These are phyloP conservation scores for Megaleporinus macrocephalus DNA, from an alignment of 2,113 vertebrate species.

Conservation along the genomic window DNA sequence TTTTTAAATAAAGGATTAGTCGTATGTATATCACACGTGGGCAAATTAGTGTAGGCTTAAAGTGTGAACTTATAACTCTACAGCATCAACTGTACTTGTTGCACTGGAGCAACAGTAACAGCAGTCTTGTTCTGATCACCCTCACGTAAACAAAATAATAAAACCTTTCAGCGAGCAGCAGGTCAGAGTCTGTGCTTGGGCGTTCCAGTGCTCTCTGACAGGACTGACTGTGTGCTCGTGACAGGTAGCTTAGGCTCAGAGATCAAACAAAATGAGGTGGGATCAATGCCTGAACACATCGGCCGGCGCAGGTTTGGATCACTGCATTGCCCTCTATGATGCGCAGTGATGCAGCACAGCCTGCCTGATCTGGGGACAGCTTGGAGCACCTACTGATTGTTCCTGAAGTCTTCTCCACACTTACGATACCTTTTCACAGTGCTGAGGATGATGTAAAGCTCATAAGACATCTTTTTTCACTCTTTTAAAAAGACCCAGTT, in stretches of 20 bases:
- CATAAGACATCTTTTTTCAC: too few species aligned
- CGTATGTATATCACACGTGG: too few species aligned
- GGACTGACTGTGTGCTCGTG: slow-evolving; percentile 14
- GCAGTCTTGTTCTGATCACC: too few species aligned
- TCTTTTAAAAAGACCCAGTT: too few species aligned
- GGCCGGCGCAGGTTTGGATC: slow-evolving; percentile 19
- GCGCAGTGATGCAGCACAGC: neutral
- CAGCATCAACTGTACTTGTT: too few species aligned
- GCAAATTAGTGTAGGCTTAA: too few species aligned
- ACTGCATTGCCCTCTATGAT: slow-evolving; percentile 8
- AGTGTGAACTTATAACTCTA: too few species aligned
- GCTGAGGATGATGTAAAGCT: neutral
- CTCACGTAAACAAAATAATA: too few species aligned
- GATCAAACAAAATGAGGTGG: slow-evolving; percentile 19
- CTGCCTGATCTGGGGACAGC: neutral
- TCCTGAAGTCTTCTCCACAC: neutral
- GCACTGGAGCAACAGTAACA: too few species aligned
- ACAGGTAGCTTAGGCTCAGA: slow-evolving; percentile 34
- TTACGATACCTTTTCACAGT: neutral
- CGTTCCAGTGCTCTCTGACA: slow-evolving; percentile 8
- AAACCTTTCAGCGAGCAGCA: too few species aligned
- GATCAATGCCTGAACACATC: slow-evolving; percentile 20
- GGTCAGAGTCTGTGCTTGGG: neutral
- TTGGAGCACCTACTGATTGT: neutral
- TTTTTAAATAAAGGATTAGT: too few species aligned